Evolutionary conservation across 2,888 invertebrate species (phyloP).

Genomic region (Drosophila villosipedis): DNA sequence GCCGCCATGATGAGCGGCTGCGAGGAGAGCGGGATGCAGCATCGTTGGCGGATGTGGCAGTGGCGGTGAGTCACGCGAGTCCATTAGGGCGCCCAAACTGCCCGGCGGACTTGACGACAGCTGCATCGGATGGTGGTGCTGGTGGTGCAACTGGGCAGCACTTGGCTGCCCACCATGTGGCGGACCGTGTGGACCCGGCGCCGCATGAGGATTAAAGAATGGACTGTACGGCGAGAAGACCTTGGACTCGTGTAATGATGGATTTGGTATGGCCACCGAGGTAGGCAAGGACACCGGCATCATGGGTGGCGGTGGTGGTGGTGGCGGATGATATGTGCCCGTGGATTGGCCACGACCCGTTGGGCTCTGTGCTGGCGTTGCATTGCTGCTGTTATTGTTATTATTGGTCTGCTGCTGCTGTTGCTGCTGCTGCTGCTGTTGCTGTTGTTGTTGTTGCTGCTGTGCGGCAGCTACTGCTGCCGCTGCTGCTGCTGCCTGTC

Average conservation of each 20-base stretch:
- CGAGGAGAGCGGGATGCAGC: slow-evolving; percentile 93
- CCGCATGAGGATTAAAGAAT: slow-evolving; percentile 90
- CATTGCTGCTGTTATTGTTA: slow-evolving; percentile 71
- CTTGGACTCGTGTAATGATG: slow-evolving; percentile 96
- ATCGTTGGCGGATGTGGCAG: slow-evolving; percentile 93
- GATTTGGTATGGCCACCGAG: slow-evolving; percentile 98
- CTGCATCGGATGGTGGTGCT: slow-evolving; percentile 80
- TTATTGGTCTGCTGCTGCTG: slow-evolving; percentile 51
- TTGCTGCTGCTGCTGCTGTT: slow-evolving; percentile 54
- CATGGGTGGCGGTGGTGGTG: slow-evolving; percentile 91
- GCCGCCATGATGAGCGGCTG: slow-evolving; percentile 92
- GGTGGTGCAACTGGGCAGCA: slow-evolving; percentile 84
- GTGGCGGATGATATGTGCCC: slow-evolving; percentile 81
- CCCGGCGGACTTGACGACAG: slow-evolving; percentile 87
- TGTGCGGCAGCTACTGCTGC: slow-evolving; percentile 83
- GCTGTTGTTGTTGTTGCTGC: slow-evolving; percentile 74
- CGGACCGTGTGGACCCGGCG: slow-evolving; percentile 85
- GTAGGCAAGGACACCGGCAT: slow-evolving; percentile 96
- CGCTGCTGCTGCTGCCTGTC: slow-evolving; percentile 55
- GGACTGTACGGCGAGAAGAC: slow-evolving; percentile 96
- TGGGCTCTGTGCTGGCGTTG: slow-evolving; percentile 86
- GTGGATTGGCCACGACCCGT: slow-evolving; percentile 89
- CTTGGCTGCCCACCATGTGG: slow-evolving; percentile 85
- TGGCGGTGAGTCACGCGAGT: slow-evolving; percentile 92
- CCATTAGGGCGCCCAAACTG: slow-evolving; percentile 87